Conservation (phyloP, 2,888 invertebrate species). For the Myopa tessellatipennis region DNA sequence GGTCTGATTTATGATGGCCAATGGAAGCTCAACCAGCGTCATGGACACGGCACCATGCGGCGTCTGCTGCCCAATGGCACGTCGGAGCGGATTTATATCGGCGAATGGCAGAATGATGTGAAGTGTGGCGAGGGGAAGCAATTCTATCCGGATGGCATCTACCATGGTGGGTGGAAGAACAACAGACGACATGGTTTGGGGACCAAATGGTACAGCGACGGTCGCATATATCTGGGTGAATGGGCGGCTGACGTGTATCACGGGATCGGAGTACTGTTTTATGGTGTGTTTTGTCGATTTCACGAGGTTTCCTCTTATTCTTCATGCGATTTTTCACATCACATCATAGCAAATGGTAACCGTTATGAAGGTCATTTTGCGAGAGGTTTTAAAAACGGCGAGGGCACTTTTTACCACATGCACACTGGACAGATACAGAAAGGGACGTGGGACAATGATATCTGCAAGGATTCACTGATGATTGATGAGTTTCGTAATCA, state of each 20-base stretch:
- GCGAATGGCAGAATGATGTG: conserved; percentile 60
- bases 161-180: conserved; percentile 61
- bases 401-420: conserved; percentile 64
- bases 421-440: conserved; percentile 66
- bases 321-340: background rate
- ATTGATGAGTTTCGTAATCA: conserved; percentile 61
- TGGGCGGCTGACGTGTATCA: conserved; percentile 61
- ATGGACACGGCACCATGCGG: conserved; percentile 62
- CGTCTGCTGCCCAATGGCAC: conserved; percentile 55
- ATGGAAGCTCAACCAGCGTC: conserved; percentile 59
- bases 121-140: conserved; percentile 66
- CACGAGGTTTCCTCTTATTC: background rate
- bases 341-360: conserved; percentile 60
- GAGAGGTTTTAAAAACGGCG: conserved; percentile 63
- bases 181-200: conserved; percentile 63
- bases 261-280: conserved; percentile 63
- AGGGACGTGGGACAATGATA: conserved; percentile 63
- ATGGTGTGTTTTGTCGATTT: conserved; percentile 50
- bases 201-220: conserved; percentile 63
- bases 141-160: conserved; percentile 60
- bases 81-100: conserved; percentile 58
- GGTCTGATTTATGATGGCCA: conserved; percentile 63
- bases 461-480: conserved; percentile 59
- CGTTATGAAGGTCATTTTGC: conserved; percentile 65
- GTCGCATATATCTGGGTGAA: conserved; percentile 62